Evolutionary conservation across 1,140 invertebrate genomes (phyloP).

Genomic region (Bombus huntii): DNA sequence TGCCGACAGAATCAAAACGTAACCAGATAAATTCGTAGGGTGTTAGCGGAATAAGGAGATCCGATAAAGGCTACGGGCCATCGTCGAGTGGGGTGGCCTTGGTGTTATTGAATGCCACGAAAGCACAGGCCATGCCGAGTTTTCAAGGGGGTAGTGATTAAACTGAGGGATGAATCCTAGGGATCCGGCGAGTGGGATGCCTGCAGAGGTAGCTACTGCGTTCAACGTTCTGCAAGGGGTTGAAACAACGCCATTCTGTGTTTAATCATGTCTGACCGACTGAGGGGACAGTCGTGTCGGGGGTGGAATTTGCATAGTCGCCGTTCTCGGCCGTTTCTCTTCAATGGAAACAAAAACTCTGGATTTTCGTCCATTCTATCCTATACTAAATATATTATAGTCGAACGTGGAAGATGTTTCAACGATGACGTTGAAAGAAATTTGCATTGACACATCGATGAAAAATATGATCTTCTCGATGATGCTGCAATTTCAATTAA

Average conservation of each 20-base stretch:
- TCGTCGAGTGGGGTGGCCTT: conserved; percentile 52
- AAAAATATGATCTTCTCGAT: neutral
- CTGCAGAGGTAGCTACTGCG: conserved; percentile 54
- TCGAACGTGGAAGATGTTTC: neutral
- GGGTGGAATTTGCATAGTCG: conserved; percentile 75
- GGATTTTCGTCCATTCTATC: neutral
- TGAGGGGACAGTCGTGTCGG: conserved; percentile 65
- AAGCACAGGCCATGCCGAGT: conserved; percentile 71
- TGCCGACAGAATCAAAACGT: conserved; percentile 74
- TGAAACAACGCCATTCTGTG: conserved; percentile 79
- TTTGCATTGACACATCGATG: neutral
- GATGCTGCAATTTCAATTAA: neutral
- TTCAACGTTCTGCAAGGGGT: conserved; percentile 34
- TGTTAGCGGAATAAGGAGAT: conserved; percentile 24
- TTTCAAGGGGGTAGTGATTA: conserved; percentile 79
- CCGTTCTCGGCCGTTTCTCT: conserved; percentile 13
- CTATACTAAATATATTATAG: neutral
- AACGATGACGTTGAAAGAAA: neutral
- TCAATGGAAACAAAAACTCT: neutral
- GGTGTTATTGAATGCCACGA: conserved; percentile 79
- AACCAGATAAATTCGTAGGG: conserved; percentile 72
- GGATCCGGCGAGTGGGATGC: conserved; percentile 63
- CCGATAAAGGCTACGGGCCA: conserved; percentile 54
- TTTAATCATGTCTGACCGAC: conserved; percentile 81
- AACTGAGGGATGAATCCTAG: conserved; percentile 73